Evolutionary conservation across 2,888 invertebrate genomes (phyloP).

Genomic region (Teleogryllus oceanicus): DNA sequence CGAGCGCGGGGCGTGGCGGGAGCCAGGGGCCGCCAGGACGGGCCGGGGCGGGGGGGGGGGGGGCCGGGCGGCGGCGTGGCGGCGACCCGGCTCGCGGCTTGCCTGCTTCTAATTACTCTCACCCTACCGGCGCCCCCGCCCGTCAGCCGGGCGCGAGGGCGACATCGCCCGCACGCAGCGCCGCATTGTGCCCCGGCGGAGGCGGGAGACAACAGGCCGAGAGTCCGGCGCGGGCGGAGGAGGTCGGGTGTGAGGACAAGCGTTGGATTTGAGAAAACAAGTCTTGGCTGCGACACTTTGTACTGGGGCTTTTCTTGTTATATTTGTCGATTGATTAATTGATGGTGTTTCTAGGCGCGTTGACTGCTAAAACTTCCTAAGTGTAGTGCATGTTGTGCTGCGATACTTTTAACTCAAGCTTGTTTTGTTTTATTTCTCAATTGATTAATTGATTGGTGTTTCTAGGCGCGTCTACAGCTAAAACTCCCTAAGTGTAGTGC

Average conservation of each 20-base stretch:
- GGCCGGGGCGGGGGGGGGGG: not conserved
- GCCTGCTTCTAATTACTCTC: conserved; percentile 1
- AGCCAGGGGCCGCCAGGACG: not conserved
- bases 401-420: too few species aligned
- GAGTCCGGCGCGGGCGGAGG: not conserved
- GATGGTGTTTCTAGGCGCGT: too few species aligned
- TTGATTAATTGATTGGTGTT: too few species aligned
- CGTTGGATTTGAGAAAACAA: too few species aligned
- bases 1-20: not conserved
- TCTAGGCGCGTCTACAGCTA: too few species aligned
- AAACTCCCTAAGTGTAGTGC: too few species aligned
- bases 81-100: not conserved
- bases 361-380: fast-evolving
- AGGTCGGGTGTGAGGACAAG: not conserved
- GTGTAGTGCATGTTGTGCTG: too few species aligned
- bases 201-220: not conserved
- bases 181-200: not conserved
- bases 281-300: too few species aligned
- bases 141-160: not conserved
- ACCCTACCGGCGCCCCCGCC: not conserved
- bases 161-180: not conserved
- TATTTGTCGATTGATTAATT: too few species aligned
- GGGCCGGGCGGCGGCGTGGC: not conserved
- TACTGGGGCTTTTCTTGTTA: too few species aligned
- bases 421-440: too few species aligned